These are phyloP conservation scores for Mesorhabditis sp. DNA, from an alignment of 2,888 invertebrate genomes.

Conservation along the genomic window DNA sequence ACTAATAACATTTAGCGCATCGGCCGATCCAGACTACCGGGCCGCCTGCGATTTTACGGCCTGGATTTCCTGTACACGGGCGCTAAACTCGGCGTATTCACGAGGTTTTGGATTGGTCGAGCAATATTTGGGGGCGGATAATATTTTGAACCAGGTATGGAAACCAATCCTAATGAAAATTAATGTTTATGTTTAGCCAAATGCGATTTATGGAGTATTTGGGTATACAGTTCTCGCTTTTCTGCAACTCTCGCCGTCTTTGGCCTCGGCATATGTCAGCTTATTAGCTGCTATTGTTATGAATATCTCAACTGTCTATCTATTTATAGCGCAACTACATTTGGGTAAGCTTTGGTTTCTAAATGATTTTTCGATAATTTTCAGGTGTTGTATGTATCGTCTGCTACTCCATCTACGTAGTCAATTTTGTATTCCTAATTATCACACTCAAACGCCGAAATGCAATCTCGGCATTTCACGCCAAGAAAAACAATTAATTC, in stretches of 20 bases:
- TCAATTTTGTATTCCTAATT: background rate
- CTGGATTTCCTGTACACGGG: background rate
- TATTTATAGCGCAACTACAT: background rate
- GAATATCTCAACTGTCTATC: background rate
- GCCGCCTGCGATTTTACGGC: background rate
- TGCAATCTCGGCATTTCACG: background rate
- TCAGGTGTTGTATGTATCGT: background rate
- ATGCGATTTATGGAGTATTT: background rate
- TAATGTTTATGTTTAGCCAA: background rate
- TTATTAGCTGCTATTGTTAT: background rate
- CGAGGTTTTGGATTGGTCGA: background rate
- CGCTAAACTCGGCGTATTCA: background rate
- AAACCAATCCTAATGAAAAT: background rate
- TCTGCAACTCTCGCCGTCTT: background rate
- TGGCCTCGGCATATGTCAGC: background rate
- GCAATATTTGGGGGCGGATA: background rate
- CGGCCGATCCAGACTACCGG: background rate
- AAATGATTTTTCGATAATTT: background rate
- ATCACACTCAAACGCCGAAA: background rate
- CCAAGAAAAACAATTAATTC: background rate
- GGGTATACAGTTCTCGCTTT: background rate
- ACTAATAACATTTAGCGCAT: background rate
- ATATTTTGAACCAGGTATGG: conserved; percentile 3
- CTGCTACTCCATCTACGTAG: conserved; percentile 3
- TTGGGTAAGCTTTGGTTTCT: background rate